Evolutionary conservation across 2,797 vertebrate species (phyloP).

Genomic region (Cossypha polioptera): DNA sequence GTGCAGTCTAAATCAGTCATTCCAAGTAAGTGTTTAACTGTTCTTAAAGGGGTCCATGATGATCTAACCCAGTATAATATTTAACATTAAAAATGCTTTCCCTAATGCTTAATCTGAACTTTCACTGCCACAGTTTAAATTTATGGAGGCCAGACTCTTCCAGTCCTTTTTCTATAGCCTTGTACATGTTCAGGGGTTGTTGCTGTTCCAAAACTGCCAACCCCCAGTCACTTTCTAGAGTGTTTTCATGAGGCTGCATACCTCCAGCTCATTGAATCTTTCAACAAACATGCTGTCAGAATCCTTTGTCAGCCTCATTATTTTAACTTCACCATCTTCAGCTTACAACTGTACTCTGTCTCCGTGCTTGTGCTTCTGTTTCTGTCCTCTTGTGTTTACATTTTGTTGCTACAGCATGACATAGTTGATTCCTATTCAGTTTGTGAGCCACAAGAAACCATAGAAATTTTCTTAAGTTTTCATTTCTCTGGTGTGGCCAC

Average conservation of each 20-base stretch:
- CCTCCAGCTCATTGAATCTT: neutral
- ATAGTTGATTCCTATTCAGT: neutral
- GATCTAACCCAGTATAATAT: neutral
- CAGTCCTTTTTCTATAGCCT: neutral
- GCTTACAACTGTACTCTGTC: neutral
- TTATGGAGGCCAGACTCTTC: neutral
- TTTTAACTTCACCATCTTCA: neutral
- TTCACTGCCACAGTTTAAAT: neutral
- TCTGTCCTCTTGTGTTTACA: neutral
- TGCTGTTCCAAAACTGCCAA: neutral
- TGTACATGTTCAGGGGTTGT: neutral
- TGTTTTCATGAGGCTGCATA: neutral
- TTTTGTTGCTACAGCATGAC: neutral
- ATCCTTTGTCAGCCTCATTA: neutral
- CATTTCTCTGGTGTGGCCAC: neutral
- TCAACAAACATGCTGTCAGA: neutral
- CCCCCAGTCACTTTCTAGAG: fast-evolving
- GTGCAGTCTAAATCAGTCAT: neutral
- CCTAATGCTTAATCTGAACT: neutral
- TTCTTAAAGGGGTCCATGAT: neutral
- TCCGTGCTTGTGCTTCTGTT: neutral
- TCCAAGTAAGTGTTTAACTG: neutral
- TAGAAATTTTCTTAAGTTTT: neutral
- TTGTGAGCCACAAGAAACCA: neutral
- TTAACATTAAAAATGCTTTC: neutral